These are phyloP conservation scores for Trachelus tabidus DNA, from an alignment of 2,888 invertebrate genomes.

Conservation along the genomic window DNA sequence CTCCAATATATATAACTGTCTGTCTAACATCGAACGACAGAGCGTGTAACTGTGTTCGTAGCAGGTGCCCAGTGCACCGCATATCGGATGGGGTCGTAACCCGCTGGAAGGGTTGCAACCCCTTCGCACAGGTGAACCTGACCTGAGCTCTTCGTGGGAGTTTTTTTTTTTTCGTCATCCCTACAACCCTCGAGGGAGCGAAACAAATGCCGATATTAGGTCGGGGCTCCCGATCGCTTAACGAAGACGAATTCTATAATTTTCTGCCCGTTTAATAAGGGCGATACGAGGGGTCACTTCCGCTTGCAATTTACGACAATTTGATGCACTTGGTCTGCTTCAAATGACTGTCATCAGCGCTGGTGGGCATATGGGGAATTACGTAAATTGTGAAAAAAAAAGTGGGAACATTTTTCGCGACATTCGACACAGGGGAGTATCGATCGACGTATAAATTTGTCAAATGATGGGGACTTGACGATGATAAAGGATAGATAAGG, in stretches of 20 bases:
- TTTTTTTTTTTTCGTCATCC: slow-evolving; percentile 7
- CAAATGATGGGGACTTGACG: no score
- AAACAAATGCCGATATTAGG: slow-evolving; percentile 23
- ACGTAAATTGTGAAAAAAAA: no score
- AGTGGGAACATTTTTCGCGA: no score
- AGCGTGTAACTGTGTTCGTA: slow-evolving; percentile 22
- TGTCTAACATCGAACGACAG: slow-evolving; percentile 37
- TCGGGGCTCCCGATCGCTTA: not conserved
- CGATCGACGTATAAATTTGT: no score
- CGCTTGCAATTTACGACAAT: no score
- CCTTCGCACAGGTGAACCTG: slow-evolving; percentile 50
- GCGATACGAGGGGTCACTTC: no score
- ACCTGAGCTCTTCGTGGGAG: slow-evolving; percentile 26
- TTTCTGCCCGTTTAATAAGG: slow-evolving; percentile 31
- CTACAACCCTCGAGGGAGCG: slow-evolving; percentile 14
- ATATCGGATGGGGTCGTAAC: slow-evolving; percentile 30
- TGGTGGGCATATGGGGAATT: no score
- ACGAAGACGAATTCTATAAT: slow-evolving; percentile 26
- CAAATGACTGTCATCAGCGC: no score
- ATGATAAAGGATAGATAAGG: no score
- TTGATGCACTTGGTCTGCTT: no score
- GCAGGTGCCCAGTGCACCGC: slow-evolving; percentile 22
- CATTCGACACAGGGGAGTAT: no score
- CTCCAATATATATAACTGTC: slow-evolving; percentile 18
- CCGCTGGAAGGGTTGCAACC: slow-evolving; percentile 34